Evolutionary conservation across 2,888 invertebrate genomes (phyloP).

Genomic region (Parapristionchus giblindavisi): DNA sequence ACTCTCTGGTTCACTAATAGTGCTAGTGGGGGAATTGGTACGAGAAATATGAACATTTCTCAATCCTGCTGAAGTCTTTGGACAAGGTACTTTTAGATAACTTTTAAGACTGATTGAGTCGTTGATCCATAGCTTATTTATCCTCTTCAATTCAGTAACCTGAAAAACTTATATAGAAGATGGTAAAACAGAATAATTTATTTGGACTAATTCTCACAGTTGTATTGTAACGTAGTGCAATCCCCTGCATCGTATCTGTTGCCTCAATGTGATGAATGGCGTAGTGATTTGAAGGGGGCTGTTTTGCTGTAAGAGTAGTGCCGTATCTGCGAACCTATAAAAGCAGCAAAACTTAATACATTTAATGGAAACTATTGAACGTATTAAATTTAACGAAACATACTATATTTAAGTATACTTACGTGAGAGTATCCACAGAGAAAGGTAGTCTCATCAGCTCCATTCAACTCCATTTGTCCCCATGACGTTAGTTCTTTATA

Average conservation of each 20-base stretch:
- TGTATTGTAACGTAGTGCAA: constrained; percentile 54
- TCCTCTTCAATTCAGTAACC: constrained; percentile 54
- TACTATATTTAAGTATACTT: constrained; percentile 15
- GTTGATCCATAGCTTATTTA: constrained; percentile 58
- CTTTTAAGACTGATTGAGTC: constrained; percentile 52
- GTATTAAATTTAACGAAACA: neutral
- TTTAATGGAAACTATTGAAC: neutral
- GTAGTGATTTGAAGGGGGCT: constrained; percentile 41
- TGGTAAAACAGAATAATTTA: neutral
- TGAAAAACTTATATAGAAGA: constrained; percentile 37
- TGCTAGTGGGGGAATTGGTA: neutral
- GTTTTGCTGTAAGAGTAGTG: constrained; percentile 48
- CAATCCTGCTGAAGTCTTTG: neutral
- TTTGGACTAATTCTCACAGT: constrained; percentile 41
- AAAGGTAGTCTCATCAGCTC: constrained; percentile 57
- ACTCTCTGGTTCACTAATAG: constrained; percentile 36
- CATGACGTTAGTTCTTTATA: too few species aligned
- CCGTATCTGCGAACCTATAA: constrained; percentile 55
- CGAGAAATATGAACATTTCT: neutral
- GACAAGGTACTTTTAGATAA: constrained; percentile 47
- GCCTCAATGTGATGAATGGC: constrained; percentile 45
- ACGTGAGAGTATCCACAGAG: constrained; percentile 50
- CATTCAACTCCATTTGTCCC: constrained; percentile 28
- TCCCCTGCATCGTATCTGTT: constrained; percentile 53
- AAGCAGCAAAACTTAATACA: neutral